Evolutionary conservation across 2,888 invertebrate genomes (phyloP), one percentile per base, ranked within the genome.

Genomic region (Choreutis nemorana): DNA sequence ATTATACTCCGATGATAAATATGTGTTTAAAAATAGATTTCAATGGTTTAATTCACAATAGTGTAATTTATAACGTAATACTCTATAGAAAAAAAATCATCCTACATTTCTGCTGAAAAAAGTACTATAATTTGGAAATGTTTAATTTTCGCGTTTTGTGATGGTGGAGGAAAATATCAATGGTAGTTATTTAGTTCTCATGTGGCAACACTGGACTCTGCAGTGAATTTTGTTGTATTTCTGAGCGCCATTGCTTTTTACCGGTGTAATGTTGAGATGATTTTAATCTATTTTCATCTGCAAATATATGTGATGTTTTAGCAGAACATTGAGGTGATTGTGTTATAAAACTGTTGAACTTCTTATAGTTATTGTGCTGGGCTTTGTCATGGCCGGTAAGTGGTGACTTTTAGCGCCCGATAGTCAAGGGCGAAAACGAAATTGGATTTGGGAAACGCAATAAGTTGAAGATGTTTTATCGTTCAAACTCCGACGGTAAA

Each of bases 321-420:
- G 62, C 57, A 61, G 68, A 70, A 68, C 66, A 60, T 55, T 67
- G 46, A 58, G 65, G 77, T 77, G 77, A 67, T 71, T 75, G 79
- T 78, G 79, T 63, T 58, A 48, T 67, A 63, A 70, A 68, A 79
- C 71, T 77, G 65, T 77, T 44, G 61, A 72, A 77, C 71, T 77
- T 70, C 65, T 62, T 67, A 68, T 64, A 75, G 72, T 75, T 73
- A 63, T 73, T 70, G 77, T 77, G 78, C 78, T 77, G 77, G 78
- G 75, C 70, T 83, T 83, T 87, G 87, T 86, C 86, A 88, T 88
- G 88, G 87, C 87, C 87, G 87, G 87, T 87, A 87, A 87, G 87
- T 86, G 79, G 77, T 73, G 78, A 78, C 77, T 79, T 79, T 78
- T 77, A 67, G 72, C 71, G 71, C 72, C 72, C 72, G 68, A 61